phyloP scores from a whole-genome alignment of 1,140 invertebrate species.

The Penaeus japonicus region DNA sequence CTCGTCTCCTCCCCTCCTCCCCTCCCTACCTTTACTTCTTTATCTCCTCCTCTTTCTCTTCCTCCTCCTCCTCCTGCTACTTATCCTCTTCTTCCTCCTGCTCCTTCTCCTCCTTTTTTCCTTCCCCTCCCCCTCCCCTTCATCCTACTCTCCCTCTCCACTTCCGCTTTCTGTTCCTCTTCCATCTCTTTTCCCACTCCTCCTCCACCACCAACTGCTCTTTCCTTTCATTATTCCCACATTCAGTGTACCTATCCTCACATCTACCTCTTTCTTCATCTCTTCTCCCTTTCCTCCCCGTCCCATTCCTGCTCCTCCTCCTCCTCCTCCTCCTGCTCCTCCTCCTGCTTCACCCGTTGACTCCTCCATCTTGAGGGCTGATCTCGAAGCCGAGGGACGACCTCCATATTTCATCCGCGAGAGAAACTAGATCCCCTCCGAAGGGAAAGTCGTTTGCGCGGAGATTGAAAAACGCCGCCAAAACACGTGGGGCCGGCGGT shows the following conservation, averaged over 20 bases:
- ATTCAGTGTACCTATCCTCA: not conserved
- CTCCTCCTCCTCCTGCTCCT: not conserved
- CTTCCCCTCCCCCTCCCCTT: not conserved
- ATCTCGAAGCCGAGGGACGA: no score
- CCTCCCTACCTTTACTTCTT: not conserved
- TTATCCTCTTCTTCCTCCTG: not conserved
- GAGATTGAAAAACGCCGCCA: not conserved
- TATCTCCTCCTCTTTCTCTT: no score
- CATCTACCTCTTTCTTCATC: not conserved
- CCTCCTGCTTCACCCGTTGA: not conserved
- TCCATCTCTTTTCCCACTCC: not conserved
- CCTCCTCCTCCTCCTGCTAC: no score
- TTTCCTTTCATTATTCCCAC: not conserved
- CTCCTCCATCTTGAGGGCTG: not conserved
- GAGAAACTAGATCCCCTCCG: not conserved
- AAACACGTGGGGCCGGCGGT: conserved; percentile 3
- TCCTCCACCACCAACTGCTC: not conserved
- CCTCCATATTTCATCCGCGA: no score
- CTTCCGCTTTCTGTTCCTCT: conserved; percentile 2
- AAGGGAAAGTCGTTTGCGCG: not conserved
- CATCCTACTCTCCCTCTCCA: not conserved
- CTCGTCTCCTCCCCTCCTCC: no score
- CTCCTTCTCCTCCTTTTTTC: not conserved
- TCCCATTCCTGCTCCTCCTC: not conserved
- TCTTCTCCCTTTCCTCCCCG: not conserved